Evolutionary conservation across 2,113 vertebrate genomes (phyloP).

Genomic region (Ameiurus melas): DNA sequence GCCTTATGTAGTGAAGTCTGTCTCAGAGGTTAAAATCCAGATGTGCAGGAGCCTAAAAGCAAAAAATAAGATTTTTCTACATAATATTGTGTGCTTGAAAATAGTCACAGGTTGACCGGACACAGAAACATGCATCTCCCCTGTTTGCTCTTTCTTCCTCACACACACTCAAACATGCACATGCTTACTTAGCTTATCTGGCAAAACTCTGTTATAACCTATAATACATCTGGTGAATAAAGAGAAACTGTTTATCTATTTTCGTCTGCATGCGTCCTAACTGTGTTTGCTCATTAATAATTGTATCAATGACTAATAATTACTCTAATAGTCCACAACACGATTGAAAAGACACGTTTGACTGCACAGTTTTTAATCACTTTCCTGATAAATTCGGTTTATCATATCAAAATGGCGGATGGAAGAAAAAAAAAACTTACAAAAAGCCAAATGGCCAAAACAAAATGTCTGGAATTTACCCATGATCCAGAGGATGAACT

Average conservation of each 20-base stretch:
- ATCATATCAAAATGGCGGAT: background rate
- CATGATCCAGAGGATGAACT: background rate
- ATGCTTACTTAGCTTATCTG: background rate
- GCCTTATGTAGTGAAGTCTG: background rate
- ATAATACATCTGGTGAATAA: background rate
- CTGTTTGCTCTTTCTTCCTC: background rate
- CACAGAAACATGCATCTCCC: background rate
- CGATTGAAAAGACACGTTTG: background rate
- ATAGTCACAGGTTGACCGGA: conserved; percentile 13
- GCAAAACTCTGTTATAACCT: background rate
- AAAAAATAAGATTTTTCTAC: background rate
- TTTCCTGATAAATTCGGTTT: background rate
- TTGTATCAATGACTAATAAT: background rate
- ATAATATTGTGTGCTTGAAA: background rate
- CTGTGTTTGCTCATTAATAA: background rate
- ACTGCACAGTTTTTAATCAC: background rate
- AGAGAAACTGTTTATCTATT: background rate
- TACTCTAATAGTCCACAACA: background rate
- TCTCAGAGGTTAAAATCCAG: background rate
- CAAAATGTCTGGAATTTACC: background rate
- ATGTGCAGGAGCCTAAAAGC: background rate
- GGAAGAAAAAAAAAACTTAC: background rate
- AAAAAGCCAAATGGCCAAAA: background rate
- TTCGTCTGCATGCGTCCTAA: background rate
- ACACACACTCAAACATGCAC: conserved; percentile 1